A percentile compares a stretch with the other conserved stretches of the same genome.
Conservation (phyloP, 2,797 vertebrate genomes). For the Hippopotamyrus pictus region DNA sequence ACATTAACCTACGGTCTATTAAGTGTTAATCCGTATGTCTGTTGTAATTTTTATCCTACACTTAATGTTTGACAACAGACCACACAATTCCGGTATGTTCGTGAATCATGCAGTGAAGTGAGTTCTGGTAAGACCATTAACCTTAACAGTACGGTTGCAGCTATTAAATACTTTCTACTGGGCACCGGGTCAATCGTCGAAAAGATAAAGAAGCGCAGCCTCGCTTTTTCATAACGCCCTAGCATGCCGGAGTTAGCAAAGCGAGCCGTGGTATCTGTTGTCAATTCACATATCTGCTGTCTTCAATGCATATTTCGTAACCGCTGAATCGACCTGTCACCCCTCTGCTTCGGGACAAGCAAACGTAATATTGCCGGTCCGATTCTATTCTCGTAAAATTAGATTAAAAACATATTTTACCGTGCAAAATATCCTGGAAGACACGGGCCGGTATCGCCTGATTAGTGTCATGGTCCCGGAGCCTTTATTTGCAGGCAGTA, state of each 20-base stretch:
- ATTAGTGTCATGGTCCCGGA: neutral
- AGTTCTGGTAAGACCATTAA: neutral
- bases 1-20: neutral
- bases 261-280: neutral
- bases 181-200: neutral
- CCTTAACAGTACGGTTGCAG: neutral
- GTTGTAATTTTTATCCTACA: neutral
- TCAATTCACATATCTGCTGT: neutral
- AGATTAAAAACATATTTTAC: neutral
- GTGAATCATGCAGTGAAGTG: neutral
- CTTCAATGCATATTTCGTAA: neutral
- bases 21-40: neutral
- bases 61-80: neutral
- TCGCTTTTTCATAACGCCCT: neutral
- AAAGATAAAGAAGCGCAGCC: neutral
- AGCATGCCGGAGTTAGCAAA: neutral
- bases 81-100: neutral
- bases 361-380: neutral
- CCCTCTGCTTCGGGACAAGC: neutral
- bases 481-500: conserved; percentile 13
- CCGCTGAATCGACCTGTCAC: neutral
- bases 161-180: neutral
- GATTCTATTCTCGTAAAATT: neutral
- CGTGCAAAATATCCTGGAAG: conserved; percentile 21
- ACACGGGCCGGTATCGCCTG: conserved; percentile 26